A percentile compares a stretch with the other conserved stretches of the same genome.
Conservation (phyloP, 2,888 invertebrate species). For the Agrotis exclamationis region DNA sequence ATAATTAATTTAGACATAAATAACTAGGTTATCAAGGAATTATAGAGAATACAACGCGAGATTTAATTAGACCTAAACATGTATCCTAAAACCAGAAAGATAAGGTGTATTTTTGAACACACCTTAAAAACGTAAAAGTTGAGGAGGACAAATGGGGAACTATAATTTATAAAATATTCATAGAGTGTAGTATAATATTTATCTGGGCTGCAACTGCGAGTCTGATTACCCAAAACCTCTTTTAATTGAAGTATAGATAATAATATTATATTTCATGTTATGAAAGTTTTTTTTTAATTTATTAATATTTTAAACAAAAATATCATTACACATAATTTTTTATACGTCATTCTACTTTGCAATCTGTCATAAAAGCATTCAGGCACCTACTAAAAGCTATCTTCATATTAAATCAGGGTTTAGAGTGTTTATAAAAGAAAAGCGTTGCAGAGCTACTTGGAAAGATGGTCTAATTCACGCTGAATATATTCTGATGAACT, state of each 20-base stretch:
- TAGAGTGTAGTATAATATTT: neutral
- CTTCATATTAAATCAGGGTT: conserved; percentile 24
- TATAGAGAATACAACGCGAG: conserved; percentile 44
- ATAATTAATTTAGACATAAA: conserved; percentile 19
- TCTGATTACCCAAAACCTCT: neutral
- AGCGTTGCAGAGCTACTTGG: neutral
- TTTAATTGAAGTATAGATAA: conserved; percentile 2
- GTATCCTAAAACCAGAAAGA: neutral
- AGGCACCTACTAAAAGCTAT: conserved; percentile 33
- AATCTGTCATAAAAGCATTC: conserved; percentile 30
- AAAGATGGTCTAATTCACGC: neutral
- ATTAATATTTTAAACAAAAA: conserved; percentile 4
- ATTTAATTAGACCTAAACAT: conserved; percentile 39
- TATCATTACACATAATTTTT: neutral
- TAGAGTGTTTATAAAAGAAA: conserved; percentile 3
- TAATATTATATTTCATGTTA: too few relatives aligned
- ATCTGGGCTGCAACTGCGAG: neutral
- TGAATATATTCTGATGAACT: conserved; percentile 5
- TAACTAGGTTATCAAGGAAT: conserved; percentile 31
- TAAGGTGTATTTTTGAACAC: conserved; percentile 4
- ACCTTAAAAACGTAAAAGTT: conserved; percentile 2
- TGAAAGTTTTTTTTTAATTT: neutral
- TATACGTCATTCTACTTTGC: conserved; percentile 3
- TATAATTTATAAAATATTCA: neutral
- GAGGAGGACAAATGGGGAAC: neutral